phyloP scores from a whole-genome alignment of 2,113 vertebrate genomes.

The Trachemys scripta region DNA sequence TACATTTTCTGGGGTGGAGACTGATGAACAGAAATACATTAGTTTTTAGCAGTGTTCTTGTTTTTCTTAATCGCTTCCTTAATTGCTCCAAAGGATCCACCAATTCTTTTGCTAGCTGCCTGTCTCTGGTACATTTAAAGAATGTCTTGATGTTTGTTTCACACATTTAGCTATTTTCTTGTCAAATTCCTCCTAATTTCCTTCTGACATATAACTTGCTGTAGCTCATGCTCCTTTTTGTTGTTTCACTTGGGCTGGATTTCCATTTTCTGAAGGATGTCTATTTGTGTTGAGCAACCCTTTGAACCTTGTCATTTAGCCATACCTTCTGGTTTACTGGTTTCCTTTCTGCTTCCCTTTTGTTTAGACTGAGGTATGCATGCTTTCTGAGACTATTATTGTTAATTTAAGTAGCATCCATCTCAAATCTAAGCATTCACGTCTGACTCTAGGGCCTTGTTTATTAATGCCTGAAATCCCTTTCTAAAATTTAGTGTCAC shows the following conservation, averaged over 20 bases:
- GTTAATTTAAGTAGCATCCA: not conserved
- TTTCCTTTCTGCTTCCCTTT: not conserved
- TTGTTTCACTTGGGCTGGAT: not conserved
- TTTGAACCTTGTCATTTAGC: not conserved
- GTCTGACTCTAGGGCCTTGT: not conserved
- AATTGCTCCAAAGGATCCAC: not conserved
- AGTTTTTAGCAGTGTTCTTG: not conserved
- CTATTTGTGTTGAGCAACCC: not conserved
- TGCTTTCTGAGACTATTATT: not conserved
- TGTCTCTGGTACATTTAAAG: not conserved
- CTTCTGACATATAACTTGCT: not conserved
- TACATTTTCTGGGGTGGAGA: not conserved
- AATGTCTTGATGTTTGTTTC: not conserved
- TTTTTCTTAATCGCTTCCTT: not conserved
- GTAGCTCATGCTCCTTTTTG: not conserved
- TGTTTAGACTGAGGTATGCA: not conserved
- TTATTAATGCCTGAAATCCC: not conserved
- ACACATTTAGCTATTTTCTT: not conserved
- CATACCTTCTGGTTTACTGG: not conserved
- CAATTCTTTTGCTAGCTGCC: not conserved
- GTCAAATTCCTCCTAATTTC: not conserved
- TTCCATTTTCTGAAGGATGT: not conserved
- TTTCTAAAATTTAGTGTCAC: not conserved
- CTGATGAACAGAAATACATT: not conserved
- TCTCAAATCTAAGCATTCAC: not conserved